Evolutionary conservation across 2,888 invertebrate species (phyloP), one percentile per base, ranked within the genome.

Genomic region (Plebejus argus): DNA sequence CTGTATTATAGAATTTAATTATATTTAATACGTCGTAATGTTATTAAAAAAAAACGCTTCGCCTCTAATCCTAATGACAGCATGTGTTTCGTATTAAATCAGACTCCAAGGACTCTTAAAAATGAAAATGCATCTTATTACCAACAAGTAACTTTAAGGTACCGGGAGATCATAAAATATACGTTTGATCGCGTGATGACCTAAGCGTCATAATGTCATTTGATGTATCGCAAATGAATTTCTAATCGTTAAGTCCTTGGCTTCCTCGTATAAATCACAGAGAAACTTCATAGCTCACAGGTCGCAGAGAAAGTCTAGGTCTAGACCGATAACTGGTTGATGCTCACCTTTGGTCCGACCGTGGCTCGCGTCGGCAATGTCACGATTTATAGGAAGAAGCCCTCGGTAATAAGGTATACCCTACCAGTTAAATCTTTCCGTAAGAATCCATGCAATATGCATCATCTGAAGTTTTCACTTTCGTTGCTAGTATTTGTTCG

Each of bases 261-360:
- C 74, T 74, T 74, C 77, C 70, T 33, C 70, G 28, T 39, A 76
- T 49, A 53, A 70, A 61, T 35, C 72, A 74, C 76, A 75, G 79
- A 53, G 81, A 81, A 81, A 81, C 78, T 79, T 56, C 70, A 74
- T 74, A 49, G 74, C 53, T 74, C 33, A 72, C 53, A 78, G 81
- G 82, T 82, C 82, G 76, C 61, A 79, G 82, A 80, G 82, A 83
- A 83, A 83, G 83, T 82, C 79, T 81, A 83, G 80, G 82, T 80
- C 82, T 77, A 75, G 72, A 76, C 70, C 75, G 74, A 77, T 77
- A 78, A 78, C 79, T 61, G 75, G 79, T 78, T 75, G 33, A n/a
- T 53, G 35, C 15, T 78, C 70, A 78, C 79, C 78, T 75, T 35
- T 78, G 76, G 23, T 74, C 79, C 58, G 74, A 56, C 78, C 79